These are phyloP conservation scores for Encarsia formosa DNA, from an alignment of 2,888 invertebrate species.

Conservation along the genomic window DNA sequence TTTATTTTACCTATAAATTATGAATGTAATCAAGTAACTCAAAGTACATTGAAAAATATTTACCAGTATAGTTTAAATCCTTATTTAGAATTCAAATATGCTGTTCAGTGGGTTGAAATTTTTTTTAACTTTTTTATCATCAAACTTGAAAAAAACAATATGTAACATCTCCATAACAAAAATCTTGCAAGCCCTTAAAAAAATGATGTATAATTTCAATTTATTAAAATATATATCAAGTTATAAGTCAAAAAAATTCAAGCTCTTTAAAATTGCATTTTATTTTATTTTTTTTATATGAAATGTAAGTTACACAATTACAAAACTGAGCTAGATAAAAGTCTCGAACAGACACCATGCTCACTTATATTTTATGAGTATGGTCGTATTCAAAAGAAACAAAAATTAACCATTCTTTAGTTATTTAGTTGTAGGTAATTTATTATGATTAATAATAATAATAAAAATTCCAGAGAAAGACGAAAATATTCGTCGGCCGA, in stretches of 20 bases:
- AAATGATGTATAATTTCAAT: not conserved
- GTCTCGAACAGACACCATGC: slow-evolving; percentile 47
- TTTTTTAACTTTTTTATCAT: not conserved
- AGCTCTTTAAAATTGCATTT: slow-evolving; percentile 32
- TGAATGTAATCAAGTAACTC: too few relatives aligned
- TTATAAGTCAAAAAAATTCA: not conserved
- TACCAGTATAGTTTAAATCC: too few relatives aligned
- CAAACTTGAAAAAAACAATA: too few relatives aligned
- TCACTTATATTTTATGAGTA: slow-evolving; percentile 30
- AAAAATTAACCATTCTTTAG: slow-evolving; percentile 14
- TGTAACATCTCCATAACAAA: too few relatives aligned
- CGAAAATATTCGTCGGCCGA: slow-evolving; percentile 92
- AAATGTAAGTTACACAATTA: slow-evolving; percentile 15
- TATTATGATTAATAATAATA: slow-evolving; percentile 20
- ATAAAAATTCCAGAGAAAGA: slow-evolving; percentile 62
- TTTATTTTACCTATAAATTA: too few relatives aligned
- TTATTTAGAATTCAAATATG: too few relatives aligned
- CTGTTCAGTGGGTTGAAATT: too few relatives aligned
- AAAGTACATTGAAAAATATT: too few relatives aligned
- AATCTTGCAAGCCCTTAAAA: not conserved
- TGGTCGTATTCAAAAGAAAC: slow-evolving; percentile 45
- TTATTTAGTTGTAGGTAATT: not conserved
- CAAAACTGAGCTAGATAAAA: slow-evolving; percentile 39
- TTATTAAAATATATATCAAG: not conserved
- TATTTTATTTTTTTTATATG: slow-evolving; percentile 29